Evolutionary conservation across 2,797 vertebrate genomes (phyloP), one percentile per base, ranked within the genome.

Genomic region (Botia almorhae): DNA sequence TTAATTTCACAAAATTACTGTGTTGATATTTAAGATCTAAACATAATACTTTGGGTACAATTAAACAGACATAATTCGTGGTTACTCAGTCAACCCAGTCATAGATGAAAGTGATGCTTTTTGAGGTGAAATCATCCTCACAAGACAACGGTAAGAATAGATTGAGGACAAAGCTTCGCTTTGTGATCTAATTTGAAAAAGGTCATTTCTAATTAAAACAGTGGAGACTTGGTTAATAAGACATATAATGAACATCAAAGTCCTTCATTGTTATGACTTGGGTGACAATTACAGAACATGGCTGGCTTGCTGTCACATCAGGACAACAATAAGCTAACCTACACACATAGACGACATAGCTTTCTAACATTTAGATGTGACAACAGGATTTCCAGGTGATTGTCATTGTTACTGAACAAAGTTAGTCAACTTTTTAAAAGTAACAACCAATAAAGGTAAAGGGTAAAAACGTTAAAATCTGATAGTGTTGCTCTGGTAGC

Each of bases 31-130:
- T 81, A 79, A 61, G 51, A 61, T 73, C 69, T 65, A 84, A 84
- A 84, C 72, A 78, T 76, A 86, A 83, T 80, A 84, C 77, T 81
- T 80, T 68, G 80, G 78, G 81, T 65, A 83, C 71, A 74, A 83
- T 78, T 43, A 81, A 83, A 81, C 29, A 61, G 74, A 73, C 36
- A 70, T 13, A 14, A 33, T 21, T 70, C 21, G 63, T 6, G 4
- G 69, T 51, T 74, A 76, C 43, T 65, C 14, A 53, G 74, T 71
- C 19, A 72, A 60, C 64, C 65, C 63, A 64, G 50, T 74, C 68
- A 68, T 36, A 70, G 46, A 68, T 60, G 51, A 61, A 39, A 58
- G 68, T 53, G 50, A 46, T 46, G 55, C 17, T 68, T 14, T 29
- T 12, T 23, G 11, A 68, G 69, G 74, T 63, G 70, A 78, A 61